phyloP scores from a whole-genome alignment of 2,888 invertebrate species.

The Caenorhabditis sp. region DNA sequence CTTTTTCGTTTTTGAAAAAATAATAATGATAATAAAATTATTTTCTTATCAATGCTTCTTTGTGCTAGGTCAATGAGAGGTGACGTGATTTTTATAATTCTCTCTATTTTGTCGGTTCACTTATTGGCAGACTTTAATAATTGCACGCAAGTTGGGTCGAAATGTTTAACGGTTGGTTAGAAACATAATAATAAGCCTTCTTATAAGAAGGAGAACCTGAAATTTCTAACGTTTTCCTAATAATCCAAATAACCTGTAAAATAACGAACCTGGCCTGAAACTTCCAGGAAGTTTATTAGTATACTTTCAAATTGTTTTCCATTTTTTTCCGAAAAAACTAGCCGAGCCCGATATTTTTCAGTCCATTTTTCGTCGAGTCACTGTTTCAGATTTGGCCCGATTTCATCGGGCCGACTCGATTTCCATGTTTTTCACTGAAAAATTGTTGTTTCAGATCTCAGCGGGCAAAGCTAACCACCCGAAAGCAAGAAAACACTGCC shows the following conservation, averaged over 20 bases:
- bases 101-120: not conserved
- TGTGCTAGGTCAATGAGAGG: not conserved
- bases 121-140: slow-evolving; percentile 5
- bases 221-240: too few species aligned
- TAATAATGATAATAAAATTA: not conserved
- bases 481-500: slow-evolving; percentile 8
- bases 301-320: too few species aligned
- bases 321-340: too few species aligned
- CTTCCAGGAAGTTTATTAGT: too few species aligned
- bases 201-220: too few species aligned
- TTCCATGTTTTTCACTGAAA: too few species aligned
- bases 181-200: not conserved
- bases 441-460: slow-evolving; percentile 13
- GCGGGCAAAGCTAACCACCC: not conserved
- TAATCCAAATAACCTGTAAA: too few species aligned
- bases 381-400: too few species aligned
- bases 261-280: too few species aligned
- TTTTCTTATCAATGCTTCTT: slow-evolving; percentile 1
- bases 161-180: slow-evolving; percentile 19
- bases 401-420: too few species aligned
- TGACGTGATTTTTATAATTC: not conserved
- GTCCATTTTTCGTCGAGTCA: too few species aligned
- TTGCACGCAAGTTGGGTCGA: slow-evolving; percentile 17
- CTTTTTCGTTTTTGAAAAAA: not conserved
- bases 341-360: too few species aligned